A percentile compares a stretch with the other conserved stretches of the same genome.
Conservation (phyloP, 2,888 invertebrate genomes). For the Malacosoma neustria region DNA sequence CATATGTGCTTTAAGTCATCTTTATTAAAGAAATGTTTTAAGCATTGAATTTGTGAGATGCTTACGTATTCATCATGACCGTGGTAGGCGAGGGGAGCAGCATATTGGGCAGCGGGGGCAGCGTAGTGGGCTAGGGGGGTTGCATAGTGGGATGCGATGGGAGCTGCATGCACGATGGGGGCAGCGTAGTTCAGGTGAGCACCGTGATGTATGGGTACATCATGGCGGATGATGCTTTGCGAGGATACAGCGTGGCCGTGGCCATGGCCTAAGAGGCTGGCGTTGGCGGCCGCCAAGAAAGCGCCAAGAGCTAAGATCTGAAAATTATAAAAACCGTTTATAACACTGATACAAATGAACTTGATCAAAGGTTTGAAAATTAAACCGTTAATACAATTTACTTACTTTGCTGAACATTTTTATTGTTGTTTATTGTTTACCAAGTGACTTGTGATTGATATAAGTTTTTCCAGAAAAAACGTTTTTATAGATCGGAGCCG, state of each 20-base stretch:
- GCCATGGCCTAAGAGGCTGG: constrained; percentile 22
- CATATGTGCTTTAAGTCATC: background rate
- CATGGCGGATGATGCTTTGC: constrained; percentile 30
- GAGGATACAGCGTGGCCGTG: constrained; percentile 40
- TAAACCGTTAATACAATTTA: too few species aligned
- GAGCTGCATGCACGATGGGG: constrained; percentile 15
- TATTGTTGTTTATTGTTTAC: constrained; percentile 25
- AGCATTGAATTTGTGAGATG: background rate
- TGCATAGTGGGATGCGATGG: constrained; percentile 8
- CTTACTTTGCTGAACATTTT: constrained; percentile 48
- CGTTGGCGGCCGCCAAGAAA: constrained; percentile 12
- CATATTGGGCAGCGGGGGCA: constrained; percentile 8
- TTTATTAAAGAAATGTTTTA: background rate
- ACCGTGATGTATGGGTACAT: constrained; percentile 6
- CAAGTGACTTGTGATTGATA: constrained; percentile 36
- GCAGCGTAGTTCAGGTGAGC: constrained; percentile 16
- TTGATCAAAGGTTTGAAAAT: too few species aligned
- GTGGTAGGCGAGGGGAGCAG: constrained; percentile 11
- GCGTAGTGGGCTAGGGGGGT: constrained; percentile 9
- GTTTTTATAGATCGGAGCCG: constrained; percentile 37
- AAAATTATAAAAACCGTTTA: constrained; percentile 10
- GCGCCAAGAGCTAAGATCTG: constrained; percentile 28
- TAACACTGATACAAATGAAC: too few species aligned
- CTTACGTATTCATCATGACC: constrained; percentile 11
- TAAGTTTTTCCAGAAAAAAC: constrained; percentile 30